Base-by-base conservation (phyloP, 2,888 invertebrate species). In the Belgica antarctica region DNA sequence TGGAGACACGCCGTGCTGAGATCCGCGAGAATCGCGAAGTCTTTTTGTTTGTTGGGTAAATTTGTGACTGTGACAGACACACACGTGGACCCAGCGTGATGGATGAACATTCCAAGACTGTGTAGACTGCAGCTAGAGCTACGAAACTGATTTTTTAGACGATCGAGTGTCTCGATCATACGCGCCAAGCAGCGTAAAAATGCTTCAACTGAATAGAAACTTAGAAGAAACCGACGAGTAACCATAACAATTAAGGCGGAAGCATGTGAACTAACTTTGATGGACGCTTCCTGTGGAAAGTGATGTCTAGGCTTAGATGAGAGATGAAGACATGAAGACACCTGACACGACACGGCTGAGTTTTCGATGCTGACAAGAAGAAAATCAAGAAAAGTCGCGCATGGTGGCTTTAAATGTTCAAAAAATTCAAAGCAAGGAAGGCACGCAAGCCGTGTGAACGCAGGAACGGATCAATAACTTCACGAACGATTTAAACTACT, bases 41-140 rank as follows among this genome's bases (percentile, higher is more conserved):
- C 17, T 5, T 22, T 52, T 52, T 52, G n/a, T n/a, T n/a, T n/a
- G n/a, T n/a, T n/a, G n/a, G n/a, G n/a, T n/a, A n/a, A 12, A 12
- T 52, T 52, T 52, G 52, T 52, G 52, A 52, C 52, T 52, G 52
- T 52, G 52, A 52, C 12, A 8, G 52, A 12, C 12, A 52, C 7
- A n/a, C 52, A 52, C 52, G 52, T 52, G 52, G 52, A 52, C 3
- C n/a, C 52, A 52, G 52, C 52, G 52, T 52, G 52, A 52, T 52
- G 52, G 52, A 52, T 22, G 22, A 52, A 52, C 52, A 52, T 52
- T 52, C 52, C 52, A 52, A 22, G 34, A 31, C 5, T 12, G 5
- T 31, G 5, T n/a, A n/a, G n/a, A n/a, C n/a, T n/a, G n/a, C n/a
- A n/a, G n/a, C n/a, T n/a, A n/a, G 5, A 31, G 12, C 34, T 31